phyloP scores from a whole-genome alignment of 2,888 invertebrate genomes.

The Hofmannophila pseudospretella region DNA sequence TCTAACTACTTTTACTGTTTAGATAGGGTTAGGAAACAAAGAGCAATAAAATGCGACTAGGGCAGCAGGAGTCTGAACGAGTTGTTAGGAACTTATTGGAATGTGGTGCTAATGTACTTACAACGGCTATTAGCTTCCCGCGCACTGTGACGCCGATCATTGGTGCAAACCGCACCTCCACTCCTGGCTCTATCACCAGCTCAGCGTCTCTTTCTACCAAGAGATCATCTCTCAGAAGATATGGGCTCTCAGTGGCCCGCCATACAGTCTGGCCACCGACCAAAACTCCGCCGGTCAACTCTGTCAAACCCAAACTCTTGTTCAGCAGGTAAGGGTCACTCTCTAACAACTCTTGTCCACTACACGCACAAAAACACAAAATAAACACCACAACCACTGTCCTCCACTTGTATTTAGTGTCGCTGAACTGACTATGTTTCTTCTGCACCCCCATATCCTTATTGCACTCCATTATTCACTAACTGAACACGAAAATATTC shows the following conservation, averaged over 20 bases:
- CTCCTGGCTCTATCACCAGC: slow-evolving; percentile 92
- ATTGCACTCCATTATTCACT: slow-evolving; percentile 55
- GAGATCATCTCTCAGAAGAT: slow-evolving; percentile 87
- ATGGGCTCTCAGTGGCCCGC: slow-evolving; percentile 82
- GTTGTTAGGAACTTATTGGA: neutral
- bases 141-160: slow-evolving; percentile 95
- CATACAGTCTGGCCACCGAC: slow-evolving; percentile 76
- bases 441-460: slow-evolving; percentile 70
- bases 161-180: slow-evolving; percentile 92
- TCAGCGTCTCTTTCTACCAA: slow-evolving; percentile 87
- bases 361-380: slow-evolving; percentile 43
- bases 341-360: slow-evolving; percentile 58
- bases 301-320: slow-evolving; percentile 67
- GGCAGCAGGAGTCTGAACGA: neutral
- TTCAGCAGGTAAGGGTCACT: slow-evolving; percentile 67
- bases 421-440: slow-evolving; percentile 72
- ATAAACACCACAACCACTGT: slow-evolving; percentile 48
- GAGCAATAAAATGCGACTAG: neutral
- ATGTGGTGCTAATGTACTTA: slow-evolving; percentile 69
- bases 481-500: slow-evolving; percentile 54
- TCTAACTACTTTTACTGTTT: no score
- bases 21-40: no score
- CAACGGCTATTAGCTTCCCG: slow-evolving; percentile 92
- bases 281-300: slow-evolving; percentile 80
- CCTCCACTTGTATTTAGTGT: slow-evolving; percentile 76